Evolutionary conservation across 1,140 invertebrate genomes (phyloP).

Genomic region (Drosophila orosa): DNA sequence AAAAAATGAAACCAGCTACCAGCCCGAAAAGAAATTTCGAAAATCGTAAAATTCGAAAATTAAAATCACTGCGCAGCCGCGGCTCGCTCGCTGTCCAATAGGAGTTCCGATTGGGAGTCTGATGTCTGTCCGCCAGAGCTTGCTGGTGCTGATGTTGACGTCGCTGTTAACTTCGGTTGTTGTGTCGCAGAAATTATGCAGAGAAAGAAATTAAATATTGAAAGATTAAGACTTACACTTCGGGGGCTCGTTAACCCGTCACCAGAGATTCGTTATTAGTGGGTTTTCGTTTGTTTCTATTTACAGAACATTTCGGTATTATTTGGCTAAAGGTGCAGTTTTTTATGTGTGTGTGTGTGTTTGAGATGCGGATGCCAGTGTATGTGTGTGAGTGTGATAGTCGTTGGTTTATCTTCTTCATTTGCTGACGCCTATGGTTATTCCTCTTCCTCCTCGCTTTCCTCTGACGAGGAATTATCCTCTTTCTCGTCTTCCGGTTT

Average conservation of each 20-base stretch:
- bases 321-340: slow-evolving; percentile 56
- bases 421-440: slow-evolving; percentile 10
- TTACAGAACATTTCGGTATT: slow-evolving; percentile 64
- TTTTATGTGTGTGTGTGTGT: slow-evolving; percentile 18
- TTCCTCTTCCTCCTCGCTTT: slow-evolving; percentile 54
- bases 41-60: not conserved
- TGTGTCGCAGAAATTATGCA: slow-evolving; percentile 7
- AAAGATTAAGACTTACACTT: slow-evolving; percentile 28
- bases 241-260: slow-evolving; percentile 41
- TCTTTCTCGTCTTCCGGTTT: slow-evolving; percentile 1
- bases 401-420: slow-evolving; percentile 12
- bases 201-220: slow-evolving; percentile 17
- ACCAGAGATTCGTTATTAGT: slow-evolving; percentile 59
- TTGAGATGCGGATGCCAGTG: slow-evolving; percentile 25
- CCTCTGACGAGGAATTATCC: slow-evolving; percentile 27
- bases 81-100: slow-evolving; percentile 62
- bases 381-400: slow-evolving; percentile 8
- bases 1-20: not conserved
- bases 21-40: slow-evolving; percentile 8
- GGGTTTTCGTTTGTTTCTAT: slow-evolving; percentile 52
- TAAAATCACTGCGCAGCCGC: slow-evolving; percentile 50
- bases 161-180: slow-evolving; percentile 7
- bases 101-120: slow-evolving; percentile 50
- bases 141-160: not conserved
- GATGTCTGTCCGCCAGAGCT: not conserved